Conservation (phyloP, 2,797 vertebrate species). For the Amblyraja radiata region DNA sequence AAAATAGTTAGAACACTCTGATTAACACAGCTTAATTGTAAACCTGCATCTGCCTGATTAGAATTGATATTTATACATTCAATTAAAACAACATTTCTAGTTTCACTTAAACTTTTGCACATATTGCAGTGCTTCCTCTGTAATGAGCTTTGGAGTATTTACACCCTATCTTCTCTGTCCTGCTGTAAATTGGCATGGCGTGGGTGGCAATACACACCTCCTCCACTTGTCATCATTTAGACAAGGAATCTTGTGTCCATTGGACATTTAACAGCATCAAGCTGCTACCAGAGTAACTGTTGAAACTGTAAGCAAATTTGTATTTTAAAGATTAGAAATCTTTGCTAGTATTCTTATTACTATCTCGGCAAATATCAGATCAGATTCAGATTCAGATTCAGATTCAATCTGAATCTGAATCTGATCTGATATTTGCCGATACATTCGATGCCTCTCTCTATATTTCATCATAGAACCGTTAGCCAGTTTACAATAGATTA, state of each 20-base stretch:
- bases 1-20: neutral
- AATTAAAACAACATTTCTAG: neutral
- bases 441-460: slow-evolving; percentile 52
- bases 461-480: neutral
- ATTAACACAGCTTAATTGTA: neutral
- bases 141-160: neutral
- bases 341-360: slow-evolving; percentile 51
- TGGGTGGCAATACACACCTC: neutral
- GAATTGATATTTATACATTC: neutral
- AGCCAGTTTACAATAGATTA: neutral
- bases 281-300: neutral
- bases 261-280: neutral
- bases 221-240: neutral
- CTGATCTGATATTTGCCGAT: too few relatives aligned
- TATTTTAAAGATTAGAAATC: slow-evolving; percentile 47
- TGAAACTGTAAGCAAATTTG: neutral
- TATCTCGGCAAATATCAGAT: slow-evolving; percentile 49
- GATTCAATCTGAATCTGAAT: too few relatives aligned
- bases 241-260: neutral
- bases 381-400: too few relatives aligned
- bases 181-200: neutral
- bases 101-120: neutral
- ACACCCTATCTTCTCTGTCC: neutral
- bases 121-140: neutral
- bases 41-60: neutral